Evolutionary conservation across 2,797 vertebrate genomes (phyloP), one percentile per base, ranked within the genome.

Genomic region (Schizothorax lantsangensis): DNA sequence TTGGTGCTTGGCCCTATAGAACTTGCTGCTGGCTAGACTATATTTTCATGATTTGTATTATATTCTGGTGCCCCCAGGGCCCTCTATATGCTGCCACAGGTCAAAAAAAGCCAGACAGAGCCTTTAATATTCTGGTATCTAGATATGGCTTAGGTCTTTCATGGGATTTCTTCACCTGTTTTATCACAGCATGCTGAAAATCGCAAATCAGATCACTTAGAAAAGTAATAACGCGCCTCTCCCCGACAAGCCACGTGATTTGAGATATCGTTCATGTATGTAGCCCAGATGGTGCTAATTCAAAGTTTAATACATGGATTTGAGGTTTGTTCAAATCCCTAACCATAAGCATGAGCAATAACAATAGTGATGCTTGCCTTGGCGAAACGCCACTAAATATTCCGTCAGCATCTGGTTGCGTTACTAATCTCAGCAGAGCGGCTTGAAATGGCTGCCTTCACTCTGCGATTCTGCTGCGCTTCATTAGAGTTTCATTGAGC

Each of bases 401-500:
- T 86, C 79, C 10, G 40, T 62, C 30, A 40, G 79, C 57, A 64
- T 73, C 38, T 8, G 54, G 30, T 85, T 80, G 77, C 6, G n/a
- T 81, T 64, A 49, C 52, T 71, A 74, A 86, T 73, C 75, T 81
- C 78, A 81, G 78, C 84, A 36, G 64, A 85, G 64, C 49, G 30
- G 19, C n/a, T 38, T 69, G n/a, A 66, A 79, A 59, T 43, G 81
- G 1, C 40, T 74, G 26, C 30, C 36, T 64, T 84, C 45, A 0
- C 73, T 68, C 36, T 21, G 62, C 15, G 19, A 57, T 79, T 72
- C 23, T 15, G 17, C 23, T 8, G 9, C 15, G 54, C 68, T 81
- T 75, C 69, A 75, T 86, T 75, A 86, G 62, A 78, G 69, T 81
- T 81, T 81, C 84, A 74, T 66, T 74, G 84, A 81, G 69, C 79